Conservation (phyloP, 2,797 vertebrate genomes). For the Alcedo atthis region DNA sequence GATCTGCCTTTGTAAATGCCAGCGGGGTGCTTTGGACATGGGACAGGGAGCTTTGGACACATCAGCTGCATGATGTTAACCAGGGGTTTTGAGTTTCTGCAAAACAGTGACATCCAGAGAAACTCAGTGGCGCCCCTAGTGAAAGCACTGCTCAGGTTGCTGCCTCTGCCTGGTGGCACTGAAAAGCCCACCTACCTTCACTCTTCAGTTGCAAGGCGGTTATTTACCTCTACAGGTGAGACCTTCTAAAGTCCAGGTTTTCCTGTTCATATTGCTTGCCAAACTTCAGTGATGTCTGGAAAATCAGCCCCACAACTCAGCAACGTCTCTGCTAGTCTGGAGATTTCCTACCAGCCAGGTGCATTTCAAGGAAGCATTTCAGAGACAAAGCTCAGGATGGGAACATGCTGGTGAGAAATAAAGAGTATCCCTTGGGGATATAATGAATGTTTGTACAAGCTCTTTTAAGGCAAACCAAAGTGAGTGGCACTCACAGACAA, state of each 20-base stretch:
- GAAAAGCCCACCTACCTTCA: background rate
- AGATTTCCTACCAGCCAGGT: background rate
- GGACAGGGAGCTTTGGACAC: background rate
- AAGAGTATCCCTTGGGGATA: background rate
- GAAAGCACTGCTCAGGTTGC: background rate
- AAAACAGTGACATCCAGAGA: background rate
- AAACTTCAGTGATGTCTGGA: background rate
- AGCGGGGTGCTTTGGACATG: background rate
- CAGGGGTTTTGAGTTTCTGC: background rate
- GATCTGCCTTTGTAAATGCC: background rate
- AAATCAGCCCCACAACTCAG: background rate
- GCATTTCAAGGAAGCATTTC: background rate
- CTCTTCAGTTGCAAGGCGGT: background rate
- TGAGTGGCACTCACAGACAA: background rate
- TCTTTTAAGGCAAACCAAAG: background rate
- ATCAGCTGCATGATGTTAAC: background rate
- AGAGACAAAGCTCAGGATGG: background rate
- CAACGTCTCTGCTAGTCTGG: background rate
- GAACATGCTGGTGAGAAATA: background rate
- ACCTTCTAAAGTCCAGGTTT: background rate
- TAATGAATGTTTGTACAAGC: background rate
- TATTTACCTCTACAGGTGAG: background rate
- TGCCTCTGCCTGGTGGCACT: background rate
- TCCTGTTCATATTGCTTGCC: background rate
- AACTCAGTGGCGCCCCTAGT: background rate